phyloP scores from a whole-genome alignment of 2,113 vertebrate genomes.

The Ceyx margarethae region DNA sequence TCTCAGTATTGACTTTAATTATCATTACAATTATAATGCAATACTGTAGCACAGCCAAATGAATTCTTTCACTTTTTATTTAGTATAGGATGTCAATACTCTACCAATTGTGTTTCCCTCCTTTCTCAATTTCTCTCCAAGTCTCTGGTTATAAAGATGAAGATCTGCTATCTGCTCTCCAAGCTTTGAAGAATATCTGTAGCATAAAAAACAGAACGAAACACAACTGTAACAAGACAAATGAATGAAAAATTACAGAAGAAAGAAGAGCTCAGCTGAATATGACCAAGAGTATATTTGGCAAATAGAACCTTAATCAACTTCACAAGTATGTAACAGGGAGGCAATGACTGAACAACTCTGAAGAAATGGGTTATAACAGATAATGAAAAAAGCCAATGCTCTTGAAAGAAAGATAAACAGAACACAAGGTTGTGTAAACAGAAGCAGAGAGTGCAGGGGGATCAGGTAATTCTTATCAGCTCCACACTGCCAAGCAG shows the following conservation, averaged over 20 bases:
- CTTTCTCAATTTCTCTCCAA: slow-evolving; percentile 75
- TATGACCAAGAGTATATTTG: neutral
- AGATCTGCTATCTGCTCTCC: slow-evolving; percentile 90
- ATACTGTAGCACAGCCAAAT: neutral
- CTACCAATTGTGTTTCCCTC: slow-evolving; percentile 86
- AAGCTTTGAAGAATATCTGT: slow-evolving; percentile 80
- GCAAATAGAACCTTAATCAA: neutral
- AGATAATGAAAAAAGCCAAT: neutral
- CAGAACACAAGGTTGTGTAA: neutral
- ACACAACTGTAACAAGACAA: neutral
- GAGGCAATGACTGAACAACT: neutral
- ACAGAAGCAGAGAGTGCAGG: neutral
- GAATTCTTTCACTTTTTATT: neutral
- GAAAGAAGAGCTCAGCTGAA: neutral
- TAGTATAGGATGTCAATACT: neutral
- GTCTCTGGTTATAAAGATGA: slow-evolving; percentile 87
- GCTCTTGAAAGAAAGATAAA: neutral
- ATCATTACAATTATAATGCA: neutral
- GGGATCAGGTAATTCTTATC: neutral
- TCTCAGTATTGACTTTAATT: neutral
- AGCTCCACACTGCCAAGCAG: neutral
- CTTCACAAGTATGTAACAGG: neutral
- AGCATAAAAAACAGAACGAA: neutral
- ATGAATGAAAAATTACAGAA: neutral
- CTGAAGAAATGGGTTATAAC: neutral